phyloP scores from a whole-genome alignment of 1,140 invertebrate species.

The Condylostylus longicornis region DNA sequence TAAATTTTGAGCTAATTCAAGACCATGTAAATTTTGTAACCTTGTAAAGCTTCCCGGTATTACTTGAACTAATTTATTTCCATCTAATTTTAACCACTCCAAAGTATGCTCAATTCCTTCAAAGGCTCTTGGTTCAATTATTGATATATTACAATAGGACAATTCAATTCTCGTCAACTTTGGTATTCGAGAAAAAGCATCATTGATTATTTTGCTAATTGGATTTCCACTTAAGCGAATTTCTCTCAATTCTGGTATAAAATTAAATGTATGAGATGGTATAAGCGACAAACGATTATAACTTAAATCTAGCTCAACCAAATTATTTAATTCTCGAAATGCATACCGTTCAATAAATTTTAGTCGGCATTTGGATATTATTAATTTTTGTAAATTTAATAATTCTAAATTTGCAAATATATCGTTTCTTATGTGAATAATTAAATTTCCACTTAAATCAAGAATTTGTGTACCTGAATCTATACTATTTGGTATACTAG shows the following conservation, averaged over 20 bases:
- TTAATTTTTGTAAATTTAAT: constrained; percentile 64
- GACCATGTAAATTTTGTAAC: constrained; percentile 50
- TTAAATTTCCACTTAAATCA: constrained; percentile 54
- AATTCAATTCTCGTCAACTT: constrained; percentile 58
- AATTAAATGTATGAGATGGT: constrained; percentile 52
- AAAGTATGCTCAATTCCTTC: constrained; percentile 50
- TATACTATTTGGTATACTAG: constrained; percentile 47
- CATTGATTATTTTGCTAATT: constrained; percentile 47
- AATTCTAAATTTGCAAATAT: constrained; percentile 55
- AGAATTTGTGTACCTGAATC: constrained; percentile 63
- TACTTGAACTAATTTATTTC: constrained; percentile 52
- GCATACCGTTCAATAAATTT: constrained; percentile 45
- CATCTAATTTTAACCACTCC: constrained; percentile 60
- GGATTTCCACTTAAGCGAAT: constrained; percentile 56
- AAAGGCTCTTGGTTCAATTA: constrained; percentile 53
- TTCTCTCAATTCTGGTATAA: constrained; percentile 57
- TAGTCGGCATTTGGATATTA: constrained; percentile 47
- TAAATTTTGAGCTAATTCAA: constrained; percentile 59
- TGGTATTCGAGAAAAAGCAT: constrained; percentile 49
- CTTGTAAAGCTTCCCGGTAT: constrained; percentile 45
- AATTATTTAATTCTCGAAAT: constrained; percentile 52
- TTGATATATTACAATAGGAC: constrained; percentile 48
- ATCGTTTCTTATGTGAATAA: constrained; percentile 47
- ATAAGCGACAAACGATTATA: constrained; percentile 49
- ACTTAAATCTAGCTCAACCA: constrained; percentile 65